Conservation (phyloP, 2,888 invertebrate species). For the Ligdia adustata region DNA sequence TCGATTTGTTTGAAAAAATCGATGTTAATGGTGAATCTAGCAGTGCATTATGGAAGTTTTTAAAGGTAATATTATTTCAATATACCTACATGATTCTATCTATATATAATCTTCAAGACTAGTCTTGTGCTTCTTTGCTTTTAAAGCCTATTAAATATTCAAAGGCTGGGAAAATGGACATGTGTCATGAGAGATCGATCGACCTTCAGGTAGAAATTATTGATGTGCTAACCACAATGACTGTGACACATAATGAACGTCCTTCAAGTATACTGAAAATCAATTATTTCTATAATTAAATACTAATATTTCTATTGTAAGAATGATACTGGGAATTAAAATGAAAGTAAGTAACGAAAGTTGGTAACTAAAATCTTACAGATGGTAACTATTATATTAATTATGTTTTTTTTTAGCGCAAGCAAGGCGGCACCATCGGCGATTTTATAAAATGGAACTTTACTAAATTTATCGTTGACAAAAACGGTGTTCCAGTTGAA, state of each 20-base stretch:
- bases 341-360: too few species aligned
- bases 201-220: too few species aligned
- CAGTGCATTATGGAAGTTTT: slow-evolving; percentile 87
- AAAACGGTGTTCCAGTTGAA: slow-evolving; percentile 87
- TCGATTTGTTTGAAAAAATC: slow-evolving; percentile 88
- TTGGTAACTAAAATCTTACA: too few species aligned
- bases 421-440: slow-evolving; percentile 82
- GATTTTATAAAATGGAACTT: slow-evolving; percentile 94
- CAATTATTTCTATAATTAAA: too few species aligned
- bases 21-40: slow-evolving; percentile 87
- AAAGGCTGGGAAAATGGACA: slow-evolving; percentile 5
- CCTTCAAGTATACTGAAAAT: too few species aligned
- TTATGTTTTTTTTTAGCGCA: slow-evolving; percentile 71
- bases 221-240: not conserved
- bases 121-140: too few species aligned
- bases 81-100: not conserved
- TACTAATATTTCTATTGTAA: too few species aligned
- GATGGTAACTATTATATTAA: too few species aligned
- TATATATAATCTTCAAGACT: not conserved
- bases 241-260: too few species aligned
- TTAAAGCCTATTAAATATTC: too few species aligned
- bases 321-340: too few species aligned
- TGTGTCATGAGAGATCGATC: not conserved
- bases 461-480: slow-evolving; percentile 91
- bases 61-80: slow-evolving; percentile 78